These are phyloP conservation scores for Sciurus carolinensis DNA, from an alignment of 2,797 vertebrate species.

Conservation along the genomic window DNA sequence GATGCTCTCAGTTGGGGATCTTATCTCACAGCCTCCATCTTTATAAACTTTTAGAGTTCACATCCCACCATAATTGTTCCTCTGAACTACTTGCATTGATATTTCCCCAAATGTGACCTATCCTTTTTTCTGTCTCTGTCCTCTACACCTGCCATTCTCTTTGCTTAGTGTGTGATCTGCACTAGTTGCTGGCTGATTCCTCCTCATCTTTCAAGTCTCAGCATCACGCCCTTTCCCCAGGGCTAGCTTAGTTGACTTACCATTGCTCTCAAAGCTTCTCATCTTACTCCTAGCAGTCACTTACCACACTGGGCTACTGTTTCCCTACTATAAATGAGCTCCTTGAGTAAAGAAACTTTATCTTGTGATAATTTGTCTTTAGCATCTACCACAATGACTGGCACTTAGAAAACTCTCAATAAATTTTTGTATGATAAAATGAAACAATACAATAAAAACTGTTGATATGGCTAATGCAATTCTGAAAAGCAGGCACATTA, in stretches of 20 bases:
- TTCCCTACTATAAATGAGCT: neutral
- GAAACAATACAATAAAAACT: neutral
- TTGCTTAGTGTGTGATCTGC: neutral
- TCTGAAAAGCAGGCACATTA: neutral
- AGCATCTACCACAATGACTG: neutral
- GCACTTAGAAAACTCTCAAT: neutral
- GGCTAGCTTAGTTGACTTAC: neutral
- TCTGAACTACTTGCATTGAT: neutral
- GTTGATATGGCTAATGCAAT: neutral
- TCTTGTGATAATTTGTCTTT: neutral
- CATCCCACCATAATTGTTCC: neutral
- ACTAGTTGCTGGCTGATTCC: neutral
- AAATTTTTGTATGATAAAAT: neutral
- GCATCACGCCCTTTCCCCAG: neutral
- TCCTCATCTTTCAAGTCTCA: neutral
- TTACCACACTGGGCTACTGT: neutral
- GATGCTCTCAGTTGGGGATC: rapidly evolving
- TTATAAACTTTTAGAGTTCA: neutral
- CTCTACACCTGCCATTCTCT: rapidly evolving
- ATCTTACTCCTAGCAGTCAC: neutral
- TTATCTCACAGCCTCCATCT: neutral
- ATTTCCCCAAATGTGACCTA: neutral
- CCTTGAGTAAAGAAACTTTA: neutral
- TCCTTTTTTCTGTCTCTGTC: neutral
- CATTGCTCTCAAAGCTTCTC: neutral